Evolutionary conservation across 1,140 invertebrate genomes (phyloP), one percentile per base, ranked within the genome.

Genomic region (Nephila pilipes): DNA sequence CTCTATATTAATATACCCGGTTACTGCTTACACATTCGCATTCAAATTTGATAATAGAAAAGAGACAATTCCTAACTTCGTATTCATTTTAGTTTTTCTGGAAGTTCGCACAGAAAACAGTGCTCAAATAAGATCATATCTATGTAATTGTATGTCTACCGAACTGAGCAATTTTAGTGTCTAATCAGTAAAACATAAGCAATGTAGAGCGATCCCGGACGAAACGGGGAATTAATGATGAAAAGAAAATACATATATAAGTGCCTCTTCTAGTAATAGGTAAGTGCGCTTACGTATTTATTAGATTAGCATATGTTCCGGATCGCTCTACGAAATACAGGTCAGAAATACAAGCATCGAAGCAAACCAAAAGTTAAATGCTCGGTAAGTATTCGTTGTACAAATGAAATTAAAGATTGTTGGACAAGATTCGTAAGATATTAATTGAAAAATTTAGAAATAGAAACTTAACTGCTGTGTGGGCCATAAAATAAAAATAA

Each of bases 171-270:
- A 75, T 32, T 32, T 75, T 18, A 12, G 16, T 46, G 32, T 46
- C n/a, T 55, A 81, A 81, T 81, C 80, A 81, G n/a, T 81, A 54
- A 54, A 81, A 38, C 80, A 81, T 54, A 38, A 81, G 16, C 46
- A 46, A 81, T 81, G 80, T 81, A 81, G 80, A 81, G 80, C 80
- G 80, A 81, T 81, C 38, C 80, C 80, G 46, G 38, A 81, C 22
- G n/a, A 55, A 81, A 46, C 46, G 25, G 22, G 38, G 22, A 81
- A 54, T 81, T 81, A 81, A 81, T n/a, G 80, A 6, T 81, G 46
- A 54, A n/a, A 55, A 54, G 20, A 36, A 25, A 25, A 46, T 29
- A 20, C 80, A 81, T 81, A 46, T 54, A 81, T 81, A 81, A 54
- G 38, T 81, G 80, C n/a, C 80, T 81, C 46, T 46, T 46, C 80